A percentile compares a stretch with the other conserved stretches of the same genome.
Conservation (phyloP, 2,113 vertebrate genomes). For the Passerina amoena region DNA sequence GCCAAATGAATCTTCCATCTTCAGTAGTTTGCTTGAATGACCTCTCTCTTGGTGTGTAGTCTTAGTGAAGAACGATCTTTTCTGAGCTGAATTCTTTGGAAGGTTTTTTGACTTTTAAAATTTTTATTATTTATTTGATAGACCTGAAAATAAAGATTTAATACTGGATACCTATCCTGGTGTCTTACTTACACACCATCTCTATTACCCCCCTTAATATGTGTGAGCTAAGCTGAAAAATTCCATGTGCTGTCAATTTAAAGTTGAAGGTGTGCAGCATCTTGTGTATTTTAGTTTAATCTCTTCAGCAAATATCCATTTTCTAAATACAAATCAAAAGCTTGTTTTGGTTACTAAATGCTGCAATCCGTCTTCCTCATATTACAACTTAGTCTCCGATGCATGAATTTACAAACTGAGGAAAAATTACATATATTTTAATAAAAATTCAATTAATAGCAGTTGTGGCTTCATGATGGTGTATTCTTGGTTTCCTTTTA, state of each 20-base stretch:
- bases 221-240: not conserved
- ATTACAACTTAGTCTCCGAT: not conserved
- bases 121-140: not conserved
- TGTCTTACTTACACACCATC: not conserved
- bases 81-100: not conserved
- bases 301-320: not conserved
- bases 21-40: not conserved
- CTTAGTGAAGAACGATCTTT: not conserved
- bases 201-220: not conserved
- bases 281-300: not conserved
- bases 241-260: not conserved
- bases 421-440: not conserved
- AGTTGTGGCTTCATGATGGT: not conserved
- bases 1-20: not conserved
- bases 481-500: not conserved
- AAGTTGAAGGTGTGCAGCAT: not conserved
- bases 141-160: conserved; percentile 19
- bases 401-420: not conserved
- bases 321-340: not conserved
- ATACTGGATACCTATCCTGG: not conserved
- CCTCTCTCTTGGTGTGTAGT: not conserved
- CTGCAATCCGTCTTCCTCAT: not conserved
- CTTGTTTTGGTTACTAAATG: not conserved
- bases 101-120: not conserved
- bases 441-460: not conserved